A percentile compares a stretch with the other conserved stretches of the same genome.
These are phyloP conservation scores for Ascaphus truei DNA, from an alignment of 2,113 vertebrate genomes.

Conservation along the genomic window DNA sequence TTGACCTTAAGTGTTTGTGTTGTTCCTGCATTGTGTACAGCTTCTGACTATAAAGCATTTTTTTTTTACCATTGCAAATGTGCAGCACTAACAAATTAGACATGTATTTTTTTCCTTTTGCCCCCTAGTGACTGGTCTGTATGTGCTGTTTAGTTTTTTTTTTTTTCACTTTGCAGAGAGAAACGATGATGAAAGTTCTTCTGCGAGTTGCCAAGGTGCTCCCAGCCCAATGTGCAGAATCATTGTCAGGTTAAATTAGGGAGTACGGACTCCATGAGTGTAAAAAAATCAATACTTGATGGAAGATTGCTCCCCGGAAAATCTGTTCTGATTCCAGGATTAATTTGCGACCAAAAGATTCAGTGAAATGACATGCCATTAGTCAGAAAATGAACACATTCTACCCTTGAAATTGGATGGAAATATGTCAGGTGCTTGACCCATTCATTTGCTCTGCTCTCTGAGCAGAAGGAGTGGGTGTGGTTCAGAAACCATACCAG, in stretches of 20 bases:
- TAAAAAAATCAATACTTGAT: slow-evolving; percentile 99
- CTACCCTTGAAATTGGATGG: slow-evolving; percentile 98
- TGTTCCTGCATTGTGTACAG: neutral
- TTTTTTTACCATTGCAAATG: slow-evolving; percentile 23
- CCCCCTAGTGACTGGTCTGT: neutral
- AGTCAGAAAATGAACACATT: slow-evolving; percentile 99
- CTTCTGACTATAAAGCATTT: neutral
- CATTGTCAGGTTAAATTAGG: slow-evolving; percentile 99
- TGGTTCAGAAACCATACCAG: slow-evolving; percentile 67
- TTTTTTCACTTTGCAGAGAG: slow-evolving; percentile 67
- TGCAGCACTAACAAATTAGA: neutral
- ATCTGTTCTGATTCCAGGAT: slow-evolving; percentile 99
- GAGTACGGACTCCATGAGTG: slow-evolving; percentile 98
- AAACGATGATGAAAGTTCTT: slow-evolving; percentile 84
- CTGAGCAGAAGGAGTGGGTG: slow-evolving; percentile 75
- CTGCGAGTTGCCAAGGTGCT: slow-evolving; percentile 95
- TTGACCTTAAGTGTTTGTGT: no score
- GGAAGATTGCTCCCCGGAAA: slow-evolving; percentile 99
- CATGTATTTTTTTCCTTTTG: neutral
- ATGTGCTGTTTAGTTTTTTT: slow-evolving; percentile 38
- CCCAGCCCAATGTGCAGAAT: slow-evolving; percentile 96
- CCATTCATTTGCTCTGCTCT: slow-evolving; percentile 84
- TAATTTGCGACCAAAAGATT: slow-evolving; percentile 98
- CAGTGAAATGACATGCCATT: slow-evolving; percentile 99
- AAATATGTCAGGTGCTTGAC: slow-evolving; percentile 99